These are phyloP conservation scores for Tethea ocularis DNA, from an alignment of 2,888 invertebrate genomes.

Conservation along the genomic window DNA sequence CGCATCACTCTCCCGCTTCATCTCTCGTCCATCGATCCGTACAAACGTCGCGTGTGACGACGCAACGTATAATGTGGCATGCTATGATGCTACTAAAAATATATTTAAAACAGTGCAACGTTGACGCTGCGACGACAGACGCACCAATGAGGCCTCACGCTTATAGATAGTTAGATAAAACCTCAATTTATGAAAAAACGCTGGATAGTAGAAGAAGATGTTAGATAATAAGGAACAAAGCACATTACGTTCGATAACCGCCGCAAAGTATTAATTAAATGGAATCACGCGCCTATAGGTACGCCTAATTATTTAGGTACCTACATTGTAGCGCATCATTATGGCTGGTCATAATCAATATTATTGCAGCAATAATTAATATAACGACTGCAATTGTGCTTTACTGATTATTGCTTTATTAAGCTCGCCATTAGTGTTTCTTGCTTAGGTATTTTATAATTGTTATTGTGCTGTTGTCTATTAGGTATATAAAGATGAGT, in stretches of 20 bases:
- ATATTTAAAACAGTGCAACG: too few relatives aligned
- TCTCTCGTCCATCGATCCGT: too few relatives aligned
- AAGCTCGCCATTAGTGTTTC: constrained; percentile 40
- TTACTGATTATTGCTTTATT: constrained; percentile 56
- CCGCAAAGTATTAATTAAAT: not conserved
- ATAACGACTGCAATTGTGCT: constrained; percentile 46
- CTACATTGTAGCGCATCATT: constrained; percentile 46
- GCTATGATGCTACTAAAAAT: too few relatives aligned
- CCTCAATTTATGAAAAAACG: not conserved
- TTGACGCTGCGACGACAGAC: too few relatives aligned
- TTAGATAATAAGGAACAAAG: not conserved
- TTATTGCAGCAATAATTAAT: constrained; percentile 49
- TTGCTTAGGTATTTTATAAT: constrained; percentile 18
- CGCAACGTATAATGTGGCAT: too few relatives aligned
- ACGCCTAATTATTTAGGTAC: too few relatives aligned
- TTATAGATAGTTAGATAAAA: too few relatives aligned
- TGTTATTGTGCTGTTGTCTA: not conserved
- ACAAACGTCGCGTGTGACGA: too few relatives aligned
- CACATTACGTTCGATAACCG: not conserved
- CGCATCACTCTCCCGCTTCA: too few relatives aligned
- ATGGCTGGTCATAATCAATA: constrained; percentile 39
- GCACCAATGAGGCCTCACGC: too few relatives aligned
- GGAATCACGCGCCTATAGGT: constrained; percentile 40
- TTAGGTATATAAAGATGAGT: not conserved
- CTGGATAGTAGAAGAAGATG: not conserved